Evolutionary conservation across 2,113 vertebrate species (phyloP).

Genomic region (Tachysurus fulvidraco): DNA sequence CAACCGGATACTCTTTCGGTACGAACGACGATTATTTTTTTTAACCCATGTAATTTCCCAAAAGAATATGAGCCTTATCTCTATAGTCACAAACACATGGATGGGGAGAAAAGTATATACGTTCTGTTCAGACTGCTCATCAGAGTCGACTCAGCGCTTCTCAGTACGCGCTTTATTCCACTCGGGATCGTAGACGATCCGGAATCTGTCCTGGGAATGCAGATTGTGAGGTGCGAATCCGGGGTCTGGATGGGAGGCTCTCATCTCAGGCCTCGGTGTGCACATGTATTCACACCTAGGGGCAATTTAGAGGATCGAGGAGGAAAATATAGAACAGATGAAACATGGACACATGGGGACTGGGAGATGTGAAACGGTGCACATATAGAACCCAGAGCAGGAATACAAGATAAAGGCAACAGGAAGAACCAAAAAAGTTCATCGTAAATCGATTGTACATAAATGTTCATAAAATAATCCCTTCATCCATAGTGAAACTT

Average conservation of each 20-base stretch:
- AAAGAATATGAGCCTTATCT: background rate
- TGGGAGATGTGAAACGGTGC: background rate
- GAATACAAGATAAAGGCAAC: too few relatives aligned
- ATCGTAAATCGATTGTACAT: too few relatives aligned
- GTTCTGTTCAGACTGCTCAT: background rate
- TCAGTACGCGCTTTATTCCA: background rate
- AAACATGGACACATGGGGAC: background rate
- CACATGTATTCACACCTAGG: background rate
- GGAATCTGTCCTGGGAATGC: background rate
- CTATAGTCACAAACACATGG: background rate
- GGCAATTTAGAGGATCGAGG: background rate
- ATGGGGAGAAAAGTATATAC: background rate
- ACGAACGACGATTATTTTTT: background rate
- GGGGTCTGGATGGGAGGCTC: background rate
- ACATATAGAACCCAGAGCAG: background rate
- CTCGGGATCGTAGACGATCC: background rate
- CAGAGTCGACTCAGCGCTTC: background rate
- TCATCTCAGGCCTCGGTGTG: background rate
- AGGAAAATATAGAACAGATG: background rate
- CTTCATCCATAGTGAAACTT: too few relatives aligned
- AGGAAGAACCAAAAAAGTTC: too few relatives aligned
- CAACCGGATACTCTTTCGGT: constrained; percentile 25
- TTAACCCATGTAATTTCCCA: background rate
- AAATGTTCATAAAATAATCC: too few relatives aligned
- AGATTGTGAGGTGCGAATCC: background rate